Conservation (phyloP, 2,888 invertebrate genomes). For the Strigamia crassipes region DNA sequence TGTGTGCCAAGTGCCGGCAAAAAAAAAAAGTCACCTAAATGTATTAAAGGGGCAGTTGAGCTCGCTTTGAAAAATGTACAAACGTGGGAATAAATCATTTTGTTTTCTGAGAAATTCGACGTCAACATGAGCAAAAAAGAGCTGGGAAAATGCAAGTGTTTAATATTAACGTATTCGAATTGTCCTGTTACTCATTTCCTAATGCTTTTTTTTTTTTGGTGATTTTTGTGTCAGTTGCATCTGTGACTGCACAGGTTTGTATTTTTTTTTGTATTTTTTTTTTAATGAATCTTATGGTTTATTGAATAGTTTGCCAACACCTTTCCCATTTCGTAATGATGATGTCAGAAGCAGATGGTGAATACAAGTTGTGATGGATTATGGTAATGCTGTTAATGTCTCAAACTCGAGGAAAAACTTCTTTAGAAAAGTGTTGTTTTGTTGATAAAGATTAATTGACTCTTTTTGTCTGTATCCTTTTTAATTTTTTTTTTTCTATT, state of each 20-base stretch:
- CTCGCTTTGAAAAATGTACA: too few relatives aligned
- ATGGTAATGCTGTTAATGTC: conserved; percentile 24
- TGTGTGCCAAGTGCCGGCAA: neutral
- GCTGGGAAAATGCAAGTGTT: too few relatives aligned
- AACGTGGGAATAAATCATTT: too few relatives aligned
- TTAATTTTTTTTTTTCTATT: neutral
- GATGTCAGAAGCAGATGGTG: conserved; percentile 26
- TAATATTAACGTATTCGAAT: too few relatives aligned
- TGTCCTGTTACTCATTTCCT: neutral
- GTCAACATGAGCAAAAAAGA: too few relatives aligned
- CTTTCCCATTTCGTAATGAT: conserved; percentile 17
- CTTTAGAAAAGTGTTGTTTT: neutral
- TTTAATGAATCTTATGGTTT: conserved; percentile 1
- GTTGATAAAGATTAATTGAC: too few relatives aligned
- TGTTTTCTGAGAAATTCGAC: too few relatives aligned
- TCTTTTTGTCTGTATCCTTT: neutral
- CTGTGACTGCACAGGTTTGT: neutral
- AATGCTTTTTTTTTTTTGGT: neutral
- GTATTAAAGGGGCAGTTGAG: too few relatives aligned
- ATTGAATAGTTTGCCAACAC: conserved; percentile 6
- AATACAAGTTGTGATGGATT: conserved; percentile 31
- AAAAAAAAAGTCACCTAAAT: neutral
- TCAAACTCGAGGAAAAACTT: neutral
- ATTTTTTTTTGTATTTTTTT: neutral
- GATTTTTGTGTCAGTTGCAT: conserved; percentile 16